phyloP scores from a whole-genome alignment of 2,113 vertebrate species.

The Colistium nudipinnis region DNA sequence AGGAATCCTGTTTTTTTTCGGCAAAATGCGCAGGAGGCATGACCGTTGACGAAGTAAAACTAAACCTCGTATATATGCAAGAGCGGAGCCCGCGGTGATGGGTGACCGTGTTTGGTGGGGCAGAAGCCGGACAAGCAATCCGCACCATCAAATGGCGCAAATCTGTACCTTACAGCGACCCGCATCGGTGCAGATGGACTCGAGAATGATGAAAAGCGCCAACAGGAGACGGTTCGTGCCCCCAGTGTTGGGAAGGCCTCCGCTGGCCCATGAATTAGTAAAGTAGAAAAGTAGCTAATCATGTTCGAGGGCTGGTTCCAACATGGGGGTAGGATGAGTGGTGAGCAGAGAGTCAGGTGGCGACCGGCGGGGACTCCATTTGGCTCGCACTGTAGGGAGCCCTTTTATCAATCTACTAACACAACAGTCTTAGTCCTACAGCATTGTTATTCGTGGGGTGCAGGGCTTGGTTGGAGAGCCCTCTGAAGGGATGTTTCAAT shows the following conservation, averaged over 20 bases:
- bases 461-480: background rate
- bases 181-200: conserved; percentile 66
- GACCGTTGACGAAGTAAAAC: too few species aligned
- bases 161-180: conserved; percentile 38
- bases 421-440: conserved; percentile 1
- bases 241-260: conserved; percentile 73
- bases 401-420: background rate
- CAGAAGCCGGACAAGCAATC: conserved; percentile 24
- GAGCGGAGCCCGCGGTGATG: conserved; percentile 11
- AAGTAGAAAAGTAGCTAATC: conserved; percentile 83
- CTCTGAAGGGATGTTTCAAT: background rate
- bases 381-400: conserved; percentile 15
- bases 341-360: conserved; percentile 43
- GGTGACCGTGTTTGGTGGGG: conserved; percentile 21
- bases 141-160: conserved; percentile 24
- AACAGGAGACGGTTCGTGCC: conserved; percentile 45
- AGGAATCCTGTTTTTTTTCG: too few species aligned
- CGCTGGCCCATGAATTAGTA: conserved; percentile 86
- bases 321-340: conserved; percentile 43
- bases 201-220: conserved; percentile 21
- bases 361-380: conserved; percentile 21
- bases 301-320: conserved; percentile 67
- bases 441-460: background rate
- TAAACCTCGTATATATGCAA: conserved; percentile 31
- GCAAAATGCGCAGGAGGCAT: too few species aligned